These are phyloP conservation scores for Regulus satrapa DNA, from an alignment of 2,113 vertebrate genomes.

Conservation along the genomic window DNA sequence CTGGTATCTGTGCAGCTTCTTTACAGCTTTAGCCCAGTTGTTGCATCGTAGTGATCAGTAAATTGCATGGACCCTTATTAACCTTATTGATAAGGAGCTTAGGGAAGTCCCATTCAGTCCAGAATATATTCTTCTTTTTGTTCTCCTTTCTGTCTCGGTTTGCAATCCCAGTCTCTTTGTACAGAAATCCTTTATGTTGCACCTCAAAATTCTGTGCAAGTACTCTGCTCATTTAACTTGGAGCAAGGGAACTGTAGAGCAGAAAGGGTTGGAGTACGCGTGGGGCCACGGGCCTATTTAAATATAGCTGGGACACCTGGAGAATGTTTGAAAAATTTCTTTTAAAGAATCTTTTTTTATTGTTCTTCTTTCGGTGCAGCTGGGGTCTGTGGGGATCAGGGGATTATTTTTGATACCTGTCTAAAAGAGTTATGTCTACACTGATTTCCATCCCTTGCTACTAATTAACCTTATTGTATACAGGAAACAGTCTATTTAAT, in stretches of 20 bases:
- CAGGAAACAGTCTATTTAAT: constrained; percentile 80
- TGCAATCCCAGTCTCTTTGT: constrained; percentile 64
- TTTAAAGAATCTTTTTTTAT: constrained; percentile 77
- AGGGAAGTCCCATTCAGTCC: constrained; percentile 73
- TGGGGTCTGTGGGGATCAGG: constrained; percentile 73
- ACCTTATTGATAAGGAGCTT: constrained; percentile 85
- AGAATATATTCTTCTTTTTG: constrained; percentile 72
- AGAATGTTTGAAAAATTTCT: constrained; percentile 74
- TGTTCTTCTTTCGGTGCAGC: constrained; percentile 74
- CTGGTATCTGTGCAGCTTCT: constrained; percentile 25
- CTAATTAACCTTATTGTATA: constrained; percentile 82
- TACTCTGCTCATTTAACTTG: constrained; percentile 55
- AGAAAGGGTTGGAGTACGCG: constrained; percentile 29
- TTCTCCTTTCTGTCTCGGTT: constrained; percentile 67
- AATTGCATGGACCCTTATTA: constrained; percentile 84
- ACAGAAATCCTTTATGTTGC: constrained; percentile 54
- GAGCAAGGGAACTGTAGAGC: constrained; percentile 18
- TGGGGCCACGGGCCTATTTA: constrained; percentile 41
- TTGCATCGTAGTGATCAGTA: constrained; percentile 75
- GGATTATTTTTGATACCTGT: constrained; percentile 85
- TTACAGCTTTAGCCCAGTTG: constrained; percentile 59
- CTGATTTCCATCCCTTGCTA: constrained; percentile 77
- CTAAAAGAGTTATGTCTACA: constrained; percentile 81
- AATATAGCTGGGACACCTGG: constrained; percentile 71
- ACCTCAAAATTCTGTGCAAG: constrained; percentile 65